Base-by-base conservation (phyloP, 1,140 invertebrate genomes). In the Drosophila guanche region DNA sequence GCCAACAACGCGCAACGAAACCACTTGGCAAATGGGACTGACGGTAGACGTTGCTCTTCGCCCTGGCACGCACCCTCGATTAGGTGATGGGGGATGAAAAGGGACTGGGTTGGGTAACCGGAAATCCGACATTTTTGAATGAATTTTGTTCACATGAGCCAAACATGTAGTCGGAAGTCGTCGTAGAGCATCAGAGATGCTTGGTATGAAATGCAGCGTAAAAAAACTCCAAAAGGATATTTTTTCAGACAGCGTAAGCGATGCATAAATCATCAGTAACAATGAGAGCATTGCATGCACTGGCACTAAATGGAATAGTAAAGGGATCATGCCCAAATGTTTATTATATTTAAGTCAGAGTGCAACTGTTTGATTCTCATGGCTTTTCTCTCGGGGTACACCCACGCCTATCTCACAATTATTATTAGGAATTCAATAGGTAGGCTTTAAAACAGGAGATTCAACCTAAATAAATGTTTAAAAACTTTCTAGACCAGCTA, bases 51-150 rank as follows among this genome's bases (percentile, higher is more conserved):
- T 60, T 43, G 53, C 61, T 54, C 56, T 58, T 67, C 46, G 54
- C 62, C 72, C 45, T 75, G 58, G 45, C 77, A 70, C 70, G 60
- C 77, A 47, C 71, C 67, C 76, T 66, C 71, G 71, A 75, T 74
- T 75, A 76, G 29, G 20, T 42, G 48, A 41, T 42, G 52, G 58
- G 29, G 16, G 16, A 20, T 20, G 16, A 25, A 37, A 33, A 10
- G 10, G 22, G 29, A 29, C 4, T 12, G 29, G 10, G 23, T 1
- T 4, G 33, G 12, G 68, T 77, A 67, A 69, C 83, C 78, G 81
- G 83, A 86, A 77, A 86, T 86, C 78, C 83, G 78, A 69, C 53
- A 81, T 81, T 88, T 86, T 81, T 75, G 61, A 78, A 75, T 88
- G 16, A 20, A 20, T 20, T 20, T 20, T 86, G 81, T 55, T 81